These are phyloP conservation scores for Liposcelis brunnea DNA, from an alignment of 2,888 invertebrate genomes.

Conservation along the genomic window DNA sequence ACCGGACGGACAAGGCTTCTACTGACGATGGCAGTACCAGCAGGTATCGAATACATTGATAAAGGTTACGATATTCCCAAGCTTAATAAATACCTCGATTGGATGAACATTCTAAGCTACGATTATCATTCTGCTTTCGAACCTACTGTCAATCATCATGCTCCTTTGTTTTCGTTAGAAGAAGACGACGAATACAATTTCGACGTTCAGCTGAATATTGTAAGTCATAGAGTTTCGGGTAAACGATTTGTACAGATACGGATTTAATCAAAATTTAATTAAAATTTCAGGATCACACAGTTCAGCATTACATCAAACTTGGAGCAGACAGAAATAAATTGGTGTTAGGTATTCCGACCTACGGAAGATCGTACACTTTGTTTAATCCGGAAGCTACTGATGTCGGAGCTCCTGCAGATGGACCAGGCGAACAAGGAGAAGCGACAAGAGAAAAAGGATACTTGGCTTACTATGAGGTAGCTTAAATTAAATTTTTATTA, in stretches of 20 bases:
- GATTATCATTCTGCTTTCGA: slow-evolving; percentile 88
- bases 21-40: slow-evolving; percentile 86
- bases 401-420: slow-evolving; percentile 76
- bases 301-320: slow-evolving; percentile 59
- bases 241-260: no score
- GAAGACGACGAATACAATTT: slow-evolving; percentile 71
- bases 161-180: slow-evolving; percentile 64
- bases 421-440: slow-evolving; percentile 79
- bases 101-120: slow-evolving; percentile 80
- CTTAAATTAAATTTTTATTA: background rate
- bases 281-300: slow-evolving; percentile 77
- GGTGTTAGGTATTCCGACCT: slow-evolving; percentile 74
- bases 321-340: slow-evolving; percentile 67
- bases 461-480: slow-evolving; percentile 73
- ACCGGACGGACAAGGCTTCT: slow-evolving; percentile 64
- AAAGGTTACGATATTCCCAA: slow-evolving; percentile 84
- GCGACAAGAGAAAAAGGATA: slow-evolving; percentile 87
- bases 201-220: slow-evolving; percentile 73
- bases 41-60: slow-evolving; percentile 81
- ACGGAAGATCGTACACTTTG: slow-evolving; percentile 77
- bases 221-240: slow-evolving; percentile 39
- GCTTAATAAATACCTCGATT: slow-evolving; percentile 74
- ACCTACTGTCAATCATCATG: slow-evolving; percentile 79
- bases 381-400: slow-evolving; percentile 71
- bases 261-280: no score